Percentiles rank a stretch among this genome's conserved stretches.
Conservation (phyloP, 2,113 vertebrate genomes). For the Parus major region DNA sequence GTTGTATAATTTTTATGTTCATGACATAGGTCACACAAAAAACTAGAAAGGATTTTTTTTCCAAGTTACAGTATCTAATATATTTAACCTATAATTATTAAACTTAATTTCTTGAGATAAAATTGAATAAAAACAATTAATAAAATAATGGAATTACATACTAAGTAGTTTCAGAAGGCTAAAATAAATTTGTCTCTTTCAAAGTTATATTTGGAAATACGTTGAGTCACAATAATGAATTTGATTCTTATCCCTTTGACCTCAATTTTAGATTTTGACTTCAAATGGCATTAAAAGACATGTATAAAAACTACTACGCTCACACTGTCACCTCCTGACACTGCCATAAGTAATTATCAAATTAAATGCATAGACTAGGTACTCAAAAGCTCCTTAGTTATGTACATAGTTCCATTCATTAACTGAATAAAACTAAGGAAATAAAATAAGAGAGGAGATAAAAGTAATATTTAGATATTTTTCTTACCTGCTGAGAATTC, state of each 20-base stretch:
- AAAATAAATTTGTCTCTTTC: background rate
- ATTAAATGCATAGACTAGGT: background rate
- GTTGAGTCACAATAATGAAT: constrained; percentile 1
- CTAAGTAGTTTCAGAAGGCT: background rate
- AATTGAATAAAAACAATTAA: background rate
- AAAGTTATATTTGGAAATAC: background rate
- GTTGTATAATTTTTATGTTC: background rate
- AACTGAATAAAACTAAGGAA: background rate
- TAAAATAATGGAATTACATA: background rate
- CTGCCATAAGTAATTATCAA: background rate
- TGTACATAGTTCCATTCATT: background rate
- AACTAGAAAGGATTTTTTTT: background rate
- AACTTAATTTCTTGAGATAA: background rate
- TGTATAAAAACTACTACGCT: background rate
- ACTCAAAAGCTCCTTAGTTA: background rate
- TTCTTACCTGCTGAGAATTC: background rate
- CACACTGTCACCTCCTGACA: background rate
- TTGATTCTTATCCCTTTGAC: background rate
- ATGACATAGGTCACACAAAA: background rate
- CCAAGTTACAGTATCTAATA: background rate
- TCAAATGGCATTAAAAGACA: background rate
- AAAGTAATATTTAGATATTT: background rate
- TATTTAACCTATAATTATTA: background rate
- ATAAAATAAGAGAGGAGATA: background rate
- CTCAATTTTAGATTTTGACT: constrained; percentile 19